These are phyloP conservation scores for Anoplolepis gracilipes DNA, from an alignment of 1,140 invertebrate species.

Conservation along the genomic window DNA sequence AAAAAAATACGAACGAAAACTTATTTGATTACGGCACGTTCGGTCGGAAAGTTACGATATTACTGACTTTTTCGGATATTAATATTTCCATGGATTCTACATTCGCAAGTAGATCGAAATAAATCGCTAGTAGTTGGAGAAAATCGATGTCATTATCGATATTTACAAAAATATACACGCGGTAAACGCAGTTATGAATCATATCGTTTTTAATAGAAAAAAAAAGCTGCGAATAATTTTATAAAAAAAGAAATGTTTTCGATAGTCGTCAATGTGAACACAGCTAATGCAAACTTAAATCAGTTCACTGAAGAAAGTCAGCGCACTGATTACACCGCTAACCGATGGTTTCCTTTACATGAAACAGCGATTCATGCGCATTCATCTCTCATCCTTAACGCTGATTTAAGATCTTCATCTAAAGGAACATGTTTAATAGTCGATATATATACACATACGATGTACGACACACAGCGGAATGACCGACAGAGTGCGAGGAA, in stretches of 20 bases:
- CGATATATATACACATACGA: background rate
- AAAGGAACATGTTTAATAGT: background rate
- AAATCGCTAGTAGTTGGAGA: background rate
- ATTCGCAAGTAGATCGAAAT: background rate
- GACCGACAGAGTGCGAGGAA: background rate
- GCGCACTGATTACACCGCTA: slow-evolving; percentile 3
- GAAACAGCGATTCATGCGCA: background rate
- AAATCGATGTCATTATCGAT: background rate
- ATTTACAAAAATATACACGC: background rate
- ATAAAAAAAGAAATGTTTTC: background rate
- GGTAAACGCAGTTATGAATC: background rate
- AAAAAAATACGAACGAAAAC: slow-evolving; percentile 48
- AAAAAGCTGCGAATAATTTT: background rate
- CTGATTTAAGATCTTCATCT: background rate
- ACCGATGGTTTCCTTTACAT: background rate
- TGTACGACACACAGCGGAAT: background rate
- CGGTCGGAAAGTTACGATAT: slow-evolving; percentile 15
- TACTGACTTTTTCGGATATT: slow-evolving; percentile 13
- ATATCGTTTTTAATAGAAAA: background rate
- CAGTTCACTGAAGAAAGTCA: background rate
- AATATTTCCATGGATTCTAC: slow-evolving; percentile 26
- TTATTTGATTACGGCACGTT: slow-evolving; percentile 46
- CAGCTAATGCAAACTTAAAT: background rate
- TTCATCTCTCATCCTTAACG: background rate
- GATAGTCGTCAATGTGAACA: background rate